phyloP scores from a whole-genome alignment of 2,888 invertebrate species.

The Agrenia bidenticulata region DNA sequence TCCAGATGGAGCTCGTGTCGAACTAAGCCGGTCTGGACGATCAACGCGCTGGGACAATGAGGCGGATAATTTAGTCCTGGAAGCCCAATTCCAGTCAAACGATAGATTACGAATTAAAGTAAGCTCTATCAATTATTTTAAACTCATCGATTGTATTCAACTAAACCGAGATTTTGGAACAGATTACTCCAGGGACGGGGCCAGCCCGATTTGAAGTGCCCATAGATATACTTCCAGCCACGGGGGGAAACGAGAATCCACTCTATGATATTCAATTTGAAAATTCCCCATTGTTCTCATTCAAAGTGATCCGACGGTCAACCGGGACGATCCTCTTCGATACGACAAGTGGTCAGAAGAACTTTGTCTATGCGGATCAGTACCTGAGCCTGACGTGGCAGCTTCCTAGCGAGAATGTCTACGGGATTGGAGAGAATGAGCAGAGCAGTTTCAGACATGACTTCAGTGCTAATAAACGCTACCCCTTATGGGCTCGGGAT shows the following conservation, averaged over 20 bases:
- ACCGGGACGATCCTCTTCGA: conserved; percentile 52
- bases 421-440: conserved; percentile 59
- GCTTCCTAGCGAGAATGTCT: conserved; percentile 56
- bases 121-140: too few species aligned
- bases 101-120: conserved; percentile 37
- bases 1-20: not conserved
- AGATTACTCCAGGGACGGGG: conserved; percentile 11
- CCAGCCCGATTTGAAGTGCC: conserved; percentile 44
- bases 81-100: conserved; percentile 34
- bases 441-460: conserved; percentile 54
- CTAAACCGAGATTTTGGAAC: too few species aligned
- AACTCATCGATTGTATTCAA: too few species aligned
- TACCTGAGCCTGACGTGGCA: conserved; percentile 57
- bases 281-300: conserved; percentile 37
- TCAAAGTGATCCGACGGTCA: conserved; percentile 39
- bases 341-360: conserved; percentile 51
- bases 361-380: conserved; percentile 57
- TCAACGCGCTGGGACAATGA: conserved; percentile 17
- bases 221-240: conserved; percentile 29
- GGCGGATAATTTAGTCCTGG: conserved; percentile 19
- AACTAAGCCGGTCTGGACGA: not conserved
- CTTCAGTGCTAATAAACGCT: conserved; percentile 49
- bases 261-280: conserved; percentile 38
- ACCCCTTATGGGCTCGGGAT: conserved; percentile 38
- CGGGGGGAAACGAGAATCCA: conserved; percentile 27